Evolutionary conservation across 2,888 invertebrate genomes (phyloP).

Genomic region (Hoplodrina ambigua): DNA sequence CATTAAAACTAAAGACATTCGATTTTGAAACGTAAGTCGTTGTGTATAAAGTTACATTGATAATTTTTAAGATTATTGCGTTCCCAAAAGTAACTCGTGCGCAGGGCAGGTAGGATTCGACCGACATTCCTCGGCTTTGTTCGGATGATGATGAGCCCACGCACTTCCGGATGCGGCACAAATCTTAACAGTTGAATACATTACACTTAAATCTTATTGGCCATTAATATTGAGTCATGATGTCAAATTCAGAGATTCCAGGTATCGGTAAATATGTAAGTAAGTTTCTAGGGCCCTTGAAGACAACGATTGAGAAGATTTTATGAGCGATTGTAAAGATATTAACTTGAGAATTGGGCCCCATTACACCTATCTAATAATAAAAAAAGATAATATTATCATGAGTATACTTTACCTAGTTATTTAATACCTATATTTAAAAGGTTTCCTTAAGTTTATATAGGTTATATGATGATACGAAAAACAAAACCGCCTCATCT

Average conservation of each 20-base stretch:
- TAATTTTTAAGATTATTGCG: conserved; percentile 15
- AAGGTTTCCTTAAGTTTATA: too few species aligned
- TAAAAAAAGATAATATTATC: neutral
- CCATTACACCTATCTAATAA: neutral
- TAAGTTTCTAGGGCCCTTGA: conserved; percentile 15
- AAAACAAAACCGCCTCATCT: neutral
- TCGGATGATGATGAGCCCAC: conserved; percentile 79
- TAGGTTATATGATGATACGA: neutral
- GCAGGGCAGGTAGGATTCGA: conserved; percentile 82
- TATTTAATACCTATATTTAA: too few species aligned
- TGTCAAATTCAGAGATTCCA: conserved; percentile 50
- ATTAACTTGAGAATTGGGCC: neutral
- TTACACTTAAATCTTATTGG: conserved; percentile 72
- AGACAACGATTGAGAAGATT: conserved; percentile 12
- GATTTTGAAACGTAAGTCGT: conserved; percentile 39
- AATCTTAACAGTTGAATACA: conserved; percentile 66
- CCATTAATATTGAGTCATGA: conserved; percentile 66
- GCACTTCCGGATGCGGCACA: conserved; percentile 83
- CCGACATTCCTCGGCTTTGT: conserved; percentile 85
- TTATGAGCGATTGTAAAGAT: conserved; percentile 17
- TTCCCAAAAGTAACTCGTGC: conserved; percentile 63
- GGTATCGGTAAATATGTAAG: neutral
- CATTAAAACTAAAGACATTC: neutral
- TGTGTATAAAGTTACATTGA: conserved; percentile 25
- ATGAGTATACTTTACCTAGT: too few species aligned